Base-by-base conservation (phyloP, 2,113 vertebrate genomes). In the Sciurus niger region DNA sequence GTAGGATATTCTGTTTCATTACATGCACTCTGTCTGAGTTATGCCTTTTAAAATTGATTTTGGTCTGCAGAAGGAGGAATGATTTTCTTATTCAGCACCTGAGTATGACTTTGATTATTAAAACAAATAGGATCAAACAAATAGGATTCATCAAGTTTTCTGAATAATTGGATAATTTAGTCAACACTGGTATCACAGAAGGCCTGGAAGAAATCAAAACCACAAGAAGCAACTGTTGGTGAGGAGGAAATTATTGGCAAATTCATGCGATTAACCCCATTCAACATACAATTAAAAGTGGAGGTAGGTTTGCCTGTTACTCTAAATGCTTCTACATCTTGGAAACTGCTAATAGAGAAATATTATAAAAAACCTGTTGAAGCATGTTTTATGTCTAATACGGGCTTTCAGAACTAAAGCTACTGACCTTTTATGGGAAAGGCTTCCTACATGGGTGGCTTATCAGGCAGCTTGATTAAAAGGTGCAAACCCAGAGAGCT, bases 111-210 rank as follows among this genome's bases (percentile, higher is more conserved):
- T 90, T 74, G 90, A 65, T 94, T 93, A 95, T 86, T 89, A 96
- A 93, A 92, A 92, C 80, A 96, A 95, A 70, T 58, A 79, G 51
- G 58, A 96, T 65, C 77, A 95, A 85, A 93, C 85, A 48, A 48
- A 48, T 48, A 48, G 46, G 30, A 95, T 93, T 94, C 48, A 82
- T 70, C 89, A 68, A 84, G 16, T 78, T 83, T 95, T 94, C 73
- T 95, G 87, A 96, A 92, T 80, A 93, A 90, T 8, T 46, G 55
- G 82, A 79, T 90, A 85, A 76, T 97, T 87, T 89, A 89, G 68
- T 95, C 68, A 95, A 58, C 34, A 28, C 16, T 76, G 60, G 58
- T 93, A 46, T 78, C 32, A 93, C 63, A 91, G 89, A 95, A 65
- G 67, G 13, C 37, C 34, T 92, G 80, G 32, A 93, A 85, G 58